A percentile compares a stretch with the other conserved stretches of the same genome.
Conservation (phyloP, 2,797 vertebrate species). For the Enteromius treurensis region DNA sequence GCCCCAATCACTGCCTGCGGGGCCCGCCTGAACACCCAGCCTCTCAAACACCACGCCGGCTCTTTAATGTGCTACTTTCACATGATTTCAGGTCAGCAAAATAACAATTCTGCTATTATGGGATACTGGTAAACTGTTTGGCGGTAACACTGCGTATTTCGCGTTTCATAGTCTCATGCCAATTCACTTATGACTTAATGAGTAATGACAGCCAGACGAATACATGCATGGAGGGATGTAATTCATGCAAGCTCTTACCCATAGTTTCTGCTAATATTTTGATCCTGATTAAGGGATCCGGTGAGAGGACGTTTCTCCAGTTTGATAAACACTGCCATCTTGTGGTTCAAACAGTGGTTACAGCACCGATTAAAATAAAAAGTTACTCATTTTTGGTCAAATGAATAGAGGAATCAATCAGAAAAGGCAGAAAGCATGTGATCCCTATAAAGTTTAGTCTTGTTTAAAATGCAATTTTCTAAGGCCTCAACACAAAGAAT, state of each 20-base stretch:
- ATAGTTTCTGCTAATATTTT: background rate
- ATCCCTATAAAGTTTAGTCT: background rate
- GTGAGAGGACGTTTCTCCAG: background rate
- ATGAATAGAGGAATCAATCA: background rate
- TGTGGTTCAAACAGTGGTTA: slow-evolving; percentile 46
- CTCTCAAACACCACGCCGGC: background rate
- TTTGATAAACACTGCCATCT: slow-evolving; percentile 64
- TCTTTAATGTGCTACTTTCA: slow-evolving; percentile 18
- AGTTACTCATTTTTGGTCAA: background rate
- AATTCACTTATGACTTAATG: slow-evolving; percentile 9
- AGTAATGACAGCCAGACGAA: background rate
- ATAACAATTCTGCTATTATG: slow-evolving; percentile 22
- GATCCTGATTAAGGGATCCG: background rate
- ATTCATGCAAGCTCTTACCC: background rate
- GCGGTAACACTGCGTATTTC: background rate
- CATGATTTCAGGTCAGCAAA: slow-evolving; percentile 12
- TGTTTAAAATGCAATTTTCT: background rate
- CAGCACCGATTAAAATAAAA: background rate
- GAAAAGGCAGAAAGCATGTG: background rate
- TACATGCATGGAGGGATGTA: background rate
- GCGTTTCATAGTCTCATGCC: slow-evolving; percentile 24
- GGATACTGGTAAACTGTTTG: slow-evolving; percentile 16
- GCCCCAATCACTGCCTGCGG: slow-evolving; percentile 19
- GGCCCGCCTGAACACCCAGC: background rate
- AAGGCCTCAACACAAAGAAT: background rate